phyloP scores from a whole-genome alignment of 2,888 invertebrate genomes.

The Lamellibrachia satsuma region DNA sequence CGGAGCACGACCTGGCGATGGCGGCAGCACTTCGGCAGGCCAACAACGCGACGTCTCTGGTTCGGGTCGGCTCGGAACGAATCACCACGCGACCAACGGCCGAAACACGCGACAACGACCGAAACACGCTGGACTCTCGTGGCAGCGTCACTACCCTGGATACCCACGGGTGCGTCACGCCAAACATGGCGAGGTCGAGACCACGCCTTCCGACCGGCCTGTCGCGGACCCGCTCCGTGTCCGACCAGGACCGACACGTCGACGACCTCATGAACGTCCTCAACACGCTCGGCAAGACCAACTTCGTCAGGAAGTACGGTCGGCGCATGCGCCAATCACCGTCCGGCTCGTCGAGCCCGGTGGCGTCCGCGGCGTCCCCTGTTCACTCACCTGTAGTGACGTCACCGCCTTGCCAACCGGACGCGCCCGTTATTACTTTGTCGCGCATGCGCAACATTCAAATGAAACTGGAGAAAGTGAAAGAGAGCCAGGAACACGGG shows the following conservation, averaged over 20 bases:
- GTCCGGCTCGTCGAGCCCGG: slow-evolving; percentile 20
- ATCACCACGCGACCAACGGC: neutral
- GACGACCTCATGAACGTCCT: slow-evolving; percentile 31
- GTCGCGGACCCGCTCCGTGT: neutral
- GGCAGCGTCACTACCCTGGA: neutral
- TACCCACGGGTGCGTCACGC: slow-evolving; percentile 25
- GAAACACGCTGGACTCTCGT: neutral
- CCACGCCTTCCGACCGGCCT: slow-evolving; percentile 35
- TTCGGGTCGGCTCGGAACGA: neutral
- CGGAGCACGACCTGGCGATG: neutral
- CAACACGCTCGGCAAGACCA: slow-evolving; percentile 33
- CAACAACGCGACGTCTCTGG: neutral
- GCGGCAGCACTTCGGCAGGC: neutral
- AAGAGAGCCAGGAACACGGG: slow-evolving; percentile 29
- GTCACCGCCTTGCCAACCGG: slow-evolving; percentile 5
- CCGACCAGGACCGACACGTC: neutral
- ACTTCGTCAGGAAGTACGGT: slow-evolving; percentile 39
- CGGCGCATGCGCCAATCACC: slow-evolving; percentile 22
- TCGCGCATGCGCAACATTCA: slow-evolving; percentile 30
- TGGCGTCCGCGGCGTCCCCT: neutral
- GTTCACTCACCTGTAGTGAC: slow-evolving; percentile 29
- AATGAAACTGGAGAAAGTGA: slow-evolving; percentile 31
- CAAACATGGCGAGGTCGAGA: slow-evolving; percentile 33
- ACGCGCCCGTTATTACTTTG: slow-evolving; percentile 24
- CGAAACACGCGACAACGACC: neutral